Conservation (phyloP, 2,888 invertebrate species). For the Lamproptera curius region DNA sequence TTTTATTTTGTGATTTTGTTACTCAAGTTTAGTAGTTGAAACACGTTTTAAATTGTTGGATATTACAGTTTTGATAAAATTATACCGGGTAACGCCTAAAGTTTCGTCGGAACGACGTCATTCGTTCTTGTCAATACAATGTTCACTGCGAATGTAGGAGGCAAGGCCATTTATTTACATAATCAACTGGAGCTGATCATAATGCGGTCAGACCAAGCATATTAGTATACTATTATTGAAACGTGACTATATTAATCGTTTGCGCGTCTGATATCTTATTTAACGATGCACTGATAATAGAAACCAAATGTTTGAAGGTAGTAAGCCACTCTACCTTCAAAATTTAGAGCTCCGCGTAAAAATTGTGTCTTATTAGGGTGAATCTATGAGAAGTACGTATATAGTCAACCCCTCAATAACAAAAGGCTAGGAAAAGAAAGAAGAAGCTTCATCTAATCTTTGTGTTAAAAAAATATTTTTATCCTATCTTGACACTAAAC, state of each 20-base stretch:
- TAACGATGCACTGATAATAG: background rate
- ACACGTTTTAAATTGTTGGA: too few species aligned
- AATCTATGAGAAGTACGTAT: too few species aligned
- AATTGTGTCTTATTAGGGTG: too few species aligned
- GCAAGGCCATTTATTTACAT: constrained; percentile 33
- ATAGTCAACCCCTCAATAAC: too few species aligned
- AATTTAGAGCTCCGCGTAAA: too few species aligned
- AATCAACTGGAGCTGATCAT: constrained; percentile 19
- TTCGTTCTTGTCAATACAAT: constrained; percentile 11
- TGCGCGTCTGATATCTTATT: background rate
- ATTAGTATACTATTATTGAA: constrained; percentile 15
- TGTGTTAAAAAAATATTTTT: too few species aligned
- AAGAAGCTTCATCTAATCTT: too few species aligned
- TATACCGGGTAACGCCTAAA: background rate
- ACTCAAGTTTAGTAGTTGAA: too few species aligned
- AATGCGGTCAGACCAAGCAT: constrained; percentile 19
- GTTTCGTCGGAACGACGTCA: constrained; percentile 5
- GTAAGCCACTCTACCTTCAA: too few species aligned
- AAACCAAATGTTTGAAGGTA: background rate
- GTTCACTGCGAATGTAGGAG: constrained; percentile 30
- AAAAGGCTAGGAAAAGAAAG: too few species aligned
- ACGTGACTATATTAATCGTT: constrained; percentile 8
- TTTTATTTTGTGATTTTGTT: too few species aligned
- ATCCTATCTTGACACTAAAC: too few species aligned
- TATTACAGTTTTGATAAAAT: background rate